Evolutionary conservation across 1,140 invertebrate species (phyloP).

Genomic region (Atta cephalotes): DNA sequence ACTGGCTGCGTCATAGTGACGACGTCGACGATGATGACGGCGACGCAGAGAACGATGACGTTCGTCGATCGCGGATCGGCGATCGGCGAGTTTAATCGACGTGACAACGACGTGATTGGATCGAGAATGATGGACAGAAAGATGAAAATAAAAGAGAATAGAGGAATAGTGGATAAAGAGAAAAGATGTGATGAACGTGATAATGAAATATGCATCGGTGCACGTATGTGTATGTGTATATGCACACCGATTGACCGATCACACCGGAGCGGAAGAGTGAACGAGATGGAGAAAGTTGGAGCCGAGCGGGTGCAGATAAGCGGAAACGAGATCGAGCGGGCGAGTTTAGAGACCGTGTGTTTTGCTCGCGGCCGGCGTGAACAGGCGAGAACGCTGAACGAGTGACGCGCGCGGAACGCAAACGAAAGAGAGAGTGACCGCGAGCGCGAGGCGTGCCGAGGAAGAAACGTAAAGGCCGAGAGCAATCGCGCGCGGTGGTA

Average conservation of each 20-base stretch:
- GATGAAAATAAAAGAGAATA: conserved; percentile 54
- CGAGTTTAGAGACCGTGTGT: conserved; percentile 55
- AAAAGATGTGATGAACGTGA: conserved; percentile 26
- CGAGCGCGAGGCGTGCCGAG: conserved; percentile 46
- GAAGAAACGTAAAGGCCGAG: conserved; percentile 44
- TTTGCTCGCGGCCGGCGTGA: conserved; percentile 18
- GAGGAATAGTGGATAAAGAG: conserved; percentile 21
- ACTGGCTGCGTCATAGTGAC: conserved; percentile 16
- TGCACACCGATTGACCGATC: not conserved
- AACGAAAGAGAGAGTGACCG: conserved; percentile 73
- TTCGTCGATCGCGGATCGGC: conserved; percentile 38
- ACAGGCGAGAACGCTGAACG: conserved; percentile 24
- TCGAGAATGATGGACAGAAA: conserved; percentile 55
- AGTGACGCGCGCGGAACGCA: conserved; percentile 69
- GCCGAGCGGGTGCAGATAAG: conserved; percentile 33
- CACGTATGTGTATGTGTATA: not conserved
- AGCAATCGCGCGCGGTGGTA: conserved; percentile 15
- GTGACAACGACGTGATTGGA: conserved; percentile 43
- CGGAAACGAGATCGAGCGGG: conserved; percentile 44
- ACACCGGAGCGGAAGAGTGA: conserved; percentile 28
- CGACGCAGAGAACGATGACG: not conserved
- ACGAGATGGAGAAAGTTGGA: conserved; percentile 38
- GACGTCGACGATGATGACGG: conserved; percentile 2
- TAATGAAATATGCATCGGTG: conserved; percentile 2
- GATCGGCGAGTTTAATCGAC: conserved; percentile 22